These are phyloP conservation scores for Pelodytes ibericus DNA, from an alignment of 2,797 vertebrate genomes.

Conservation along the genomic window DNA sequence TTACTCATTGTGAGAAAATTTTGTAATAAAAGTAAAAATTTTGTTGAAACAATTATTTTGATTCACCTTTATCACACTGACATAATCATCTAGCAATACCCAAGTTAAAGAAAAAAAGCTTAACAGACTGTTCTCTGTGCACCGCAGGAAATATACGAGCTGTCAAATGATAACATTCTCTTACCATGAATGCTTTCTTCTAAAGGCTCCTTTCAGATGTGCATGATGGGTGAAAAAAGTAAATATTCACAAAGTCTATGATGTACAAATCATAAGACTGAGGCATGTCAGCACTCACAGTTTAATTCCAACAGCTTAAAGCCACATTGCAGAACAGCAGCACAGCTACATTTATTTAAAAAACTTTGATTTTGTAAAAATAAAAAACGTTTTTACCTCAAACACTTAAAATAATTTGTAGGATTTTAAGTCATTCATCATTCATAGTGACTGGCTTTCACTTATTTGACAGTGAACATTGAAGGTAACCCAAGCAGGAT, in stretches of 20 bases:
- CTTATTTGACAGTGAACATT: not conserved
- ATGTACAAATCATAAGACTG: slow-evolving; percentile 48
- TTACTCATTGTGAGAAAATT: not conserved
- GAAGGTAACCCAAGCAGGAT: too few species aligned
- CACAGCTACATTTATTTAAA: slow-evolving; percentile 3
- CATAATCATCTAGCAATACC: slow-evolving; percentile 1
- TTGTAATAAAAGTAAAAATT: slow-evolving; percentile 19
- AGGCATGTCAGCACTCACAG: slow-evolving; percentile 41
- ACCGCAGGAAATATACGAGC: slow-evolving; percentile 43
- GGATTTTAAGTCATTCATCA: not conserved
- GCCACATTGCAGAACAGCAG: slow-evolving; percentile 1
- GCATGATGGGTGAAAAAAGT: slow-evolving; percentile 35
- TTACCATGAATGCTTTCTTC: slow-evolving; percentile 27
- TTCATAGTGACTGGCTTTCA: not conserved
- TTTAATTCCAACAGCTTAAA: slow-evolving; percentile 31
- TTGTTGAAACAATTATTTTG: slow-evolving; percentile 30
- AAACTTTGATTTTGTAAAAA: too few species aligned
- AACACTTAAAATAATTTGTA: not conserved
- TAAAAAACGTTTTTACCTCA: slow-evolving; percentile 21
- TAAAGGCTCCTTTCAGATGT: slow-evolving; percentile 51
- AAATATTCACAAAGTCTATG: slow-evolving; percentile 46
- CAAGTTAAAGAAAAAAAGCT: slow-evolving; percentile 3
- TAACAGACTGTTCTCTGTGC: slow-evolving; percentile 33
- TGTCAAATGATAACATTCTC: slow-evolving; percentile 42
- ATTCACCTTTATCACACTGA: slow-evolving; percentile 25